Base-by-base conservation (phyloP, 2,797 vertebrate species). In the Danio albolineatus region DNA sequence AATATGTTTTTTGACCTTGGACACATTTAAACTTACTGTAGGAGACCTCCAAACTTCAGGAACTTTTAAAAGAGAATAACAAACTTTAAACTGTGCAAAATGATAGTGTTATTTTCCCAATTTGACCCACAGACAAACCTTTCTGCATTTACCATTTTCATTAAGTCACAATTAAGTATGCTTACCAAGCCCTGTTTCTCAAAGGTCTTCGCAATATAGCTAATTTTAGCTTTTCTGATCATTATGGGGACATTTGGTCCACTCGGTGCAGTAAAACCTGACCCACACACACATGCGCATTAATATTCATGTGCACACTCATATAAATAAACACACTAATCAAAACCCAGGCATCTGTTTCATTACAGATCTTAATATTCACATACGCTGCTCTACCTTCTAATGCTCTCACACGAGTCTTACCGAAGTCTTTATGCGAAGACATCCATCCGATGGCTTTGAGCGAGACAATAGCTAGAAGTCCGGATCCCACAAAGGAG, bases 371-470 rank as follows among this genome's bases (percentile, higher is more conserved):
- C 72, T 38, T 48, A 41, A 51, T 21, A 56, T 72, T 72, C 69
- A 21, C 10, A 4, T 21, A 46, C 60, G 21, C 46, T 21, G 12
- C 43, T 57, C 19, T 57, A 73, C 41, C 19, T 36, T 39, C 43
- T 7, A 8, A 46, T 9, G 10, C 21, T 8, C 59, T 9, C 44
- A 54, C 61, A 64, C 28, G n/a, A 16, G 41, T 86, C 96, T 96
- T 89, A 98, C 98, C 98, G 57, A 97, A 96, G 89, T 99, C 98
- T 0, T 72, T 92, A 90, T 96, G 96, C 38, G 92, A 98, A 54
- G 96, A 97, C 98, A 99, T 98, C 98, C 98, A 99, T 49, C 97
- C 98, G n/a, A 99, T 96, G 67, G 81, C 89, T 46, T 90, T 93
- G 77, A 96, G 10, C 2, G 98, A 97, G 71, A 99, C 98, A 51